Evolutionary conservation across 1,140 invertebrate genomes (phyloP).

Genomic region (Drosophila baimaii): DNA sequence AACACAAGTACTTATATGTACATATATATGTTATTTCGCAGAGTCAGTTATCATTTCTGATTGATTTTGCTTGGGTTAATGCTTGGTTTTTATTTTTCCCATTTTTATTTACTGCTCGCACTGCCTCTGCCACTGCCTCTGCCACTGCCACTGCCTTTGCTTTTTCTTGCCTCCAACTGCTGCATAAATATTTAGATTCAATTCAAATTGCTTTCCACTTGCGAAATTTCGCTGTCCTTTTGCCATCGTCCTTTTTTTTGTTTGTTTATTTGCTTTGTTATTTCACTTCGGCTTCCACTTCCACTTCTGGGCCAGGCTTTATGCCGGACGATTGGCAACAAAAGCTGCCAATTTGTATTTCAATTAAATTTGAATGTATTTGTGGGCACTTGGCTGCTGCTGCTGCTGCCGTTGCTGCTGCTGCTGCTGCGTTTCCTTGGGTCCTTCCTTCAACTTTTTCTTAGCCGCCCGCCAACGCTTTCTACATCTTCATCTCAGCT

Average conservation of each 20-base stretch:
- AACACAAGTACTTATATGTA: background rate
- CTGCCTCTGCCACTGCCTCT: too few species aligned
- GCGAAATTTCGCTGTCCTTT: conserved; percentile 25
- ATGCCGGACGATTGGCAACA: conserved; percentile 61
- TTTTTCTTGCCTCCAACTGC: conserved; percentile 36
- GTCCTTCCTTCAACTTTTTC: background rate
- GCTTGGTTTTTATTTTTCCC: background rate
- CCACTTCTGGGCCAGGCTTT: conserved; percentile 32
- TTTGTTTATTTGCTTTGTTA: conserved; percentile 56
- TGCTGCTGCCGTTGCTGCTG: conserved; percentile 13
- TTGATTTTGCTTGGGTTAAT: background rate
- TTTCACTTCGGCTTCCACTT: conserved; percentile 37
- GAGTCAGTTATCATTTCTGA: conserved; percentile 2
- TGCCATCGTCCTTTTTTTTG: conserved; percentile 11
- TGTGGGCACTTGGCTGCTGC: conserved; percentile 56
- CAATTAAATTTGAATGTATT: conserved; percentile 75
- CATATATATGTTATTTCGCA: too few species aligned
- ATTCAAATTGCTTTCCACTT: conserved; percentile 58
- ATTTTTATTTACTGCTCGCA: conserved; percentile 12
- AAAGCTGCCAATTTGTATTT: conserved; percentile 74
- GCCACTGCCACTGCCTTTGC: conserved; percentile 1
- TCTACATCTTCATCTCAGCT: background rate
- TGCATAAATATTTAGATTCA: conserved; percentile 66
- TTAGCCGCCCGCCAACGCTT: background rate
- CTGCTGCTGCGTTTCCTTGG: conserved; percentile 8